Evolutionary conservation across 2,888 invertebrate species (phyloP), one percentile per base, ranked within the genome.

Genomic region (Cecidostiba fungosa): DNA sequence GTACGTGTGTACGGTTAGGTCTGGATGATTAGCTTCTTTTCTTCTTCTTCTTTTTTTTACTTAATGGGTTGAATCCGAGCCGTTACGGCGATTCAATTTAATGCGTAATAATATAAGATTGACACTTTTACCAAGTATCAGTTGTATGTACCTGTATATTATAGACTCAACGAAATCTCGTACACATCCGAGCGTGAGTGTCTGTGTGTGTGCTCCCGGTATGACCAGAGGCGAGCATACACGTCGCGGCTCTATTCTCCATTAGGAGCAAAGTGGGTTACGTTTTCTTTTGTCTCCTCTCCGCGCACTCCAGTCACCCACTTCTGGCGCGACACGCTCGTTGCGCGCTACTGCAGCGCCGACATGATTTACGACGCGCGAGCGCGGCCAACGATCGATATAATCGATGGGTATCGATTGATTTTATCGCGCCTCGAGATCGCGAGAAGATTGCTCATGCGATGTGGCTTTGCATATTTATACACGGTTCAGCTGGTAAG

Each of bases 231-330:
- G 54, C 54, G 19, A 59, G 54, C 54, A 59, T 59, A 59, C 54
- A 59, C n/a, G 54, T 59, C 82, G 76, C 36, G 43, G 77, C 78
- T 77, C 74, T 82, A 50, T 72, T 79, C 50, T 77, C 86, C 82
- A 82, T 85, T 83, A 83, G 54, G 70, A 80, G 87, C 79, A 80
- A 89, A 90, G 88, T 90, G 88, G 89, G 90, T 89, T 90, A 89
- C 88, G 86, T 87, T 88, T 85, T 88, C 89, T 89, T 88, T 88
- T 90, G 89, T 88, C 88, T 89, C 88, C 86, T 86, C 76, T 86
- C 73, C 70, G 43, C 32, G 47, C 50, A 77, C 86, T 78, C 73
- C 29, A 78, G 84, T 85, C 84, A 87, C 85, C 85, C 85, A 84
- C 85, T 84, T 85, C 79, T 59, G 62, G 72, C 59, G 32, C 70